Percentiles rank a stretch among this genome's conserved stretches.
Evolutionary conservation across 2,888 invertebrate genomes (phyloP).

Genomic region (Sarcophaga variegata): DNA sequence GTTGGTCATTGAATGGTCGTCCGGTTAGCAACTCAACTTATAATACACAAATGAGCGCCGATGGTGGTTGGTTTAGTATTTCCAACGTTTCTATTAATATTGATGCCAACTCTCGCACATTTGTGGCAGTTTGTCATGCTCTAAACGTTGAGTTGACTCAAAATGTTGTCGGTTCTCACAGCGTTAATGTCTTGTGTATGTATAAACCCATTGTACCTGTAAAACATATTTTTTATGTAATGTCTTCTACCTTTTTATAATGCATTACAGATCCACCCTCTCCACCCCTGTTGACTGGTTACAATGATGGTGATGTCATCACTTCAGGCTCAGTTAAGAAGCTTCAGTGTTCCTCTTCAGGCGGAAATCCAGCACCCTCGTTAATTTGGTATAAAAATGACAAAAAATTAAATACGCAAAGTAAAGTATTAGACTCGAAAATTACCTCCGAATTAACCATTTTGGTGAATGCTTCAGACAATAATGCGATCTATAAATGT

Average conservation of each 20-base stretch:
- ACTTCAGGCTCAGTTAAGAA: slow-evolving; percentile 79
- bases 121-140: slow-evolving; percentile 78
- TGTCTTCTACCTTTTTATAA: not conserved
- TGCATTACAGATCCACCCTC: slow-evolving; percentile 77
- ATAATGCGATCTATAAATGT: slow-evolving; percentile 80
- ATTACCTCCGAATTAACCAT: slow-evolving; percentile 77
- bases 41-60: slow-evolving; percentile 73
- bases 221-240: no score
- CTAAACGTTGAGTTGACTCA: slow-evolving; percentile 79
- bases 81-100: slow-evolving; percentile 78
- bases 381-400: slow-evolving; percentile 79
- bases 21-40: slow-evolving; percentile 75
- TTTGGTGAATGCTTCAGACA: slow-evolving; percentile 78
- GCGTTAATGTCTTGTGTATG: slow-evolving; percentile 80
- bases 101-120: slow-evolving; percentile 77
- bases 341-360: slow-evolving; percentile 77
- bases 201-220: slow-evolving; percentile 40
- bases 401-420: slow-evolving; percentile 77
- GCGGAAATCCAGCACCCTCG: slow-evolving; percentile 78
- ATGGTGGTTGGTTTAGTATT: slow-evolving; percentile 78
- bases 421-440: slow-evolving; percentile 76
- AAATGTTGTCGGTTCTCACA: slow-evolving; percentile 79
- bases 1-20: slow-evolving; percentile 79
- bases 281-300: slow-evolving; percentile 77
- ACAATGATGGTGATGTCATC: slow-evolving; percentile 78